These are phyloP conservation scores for Anoplophora glabripennis DNA, from an alignment of 1,140 invertebrate species.

Conservation along the genomic window DNA sequence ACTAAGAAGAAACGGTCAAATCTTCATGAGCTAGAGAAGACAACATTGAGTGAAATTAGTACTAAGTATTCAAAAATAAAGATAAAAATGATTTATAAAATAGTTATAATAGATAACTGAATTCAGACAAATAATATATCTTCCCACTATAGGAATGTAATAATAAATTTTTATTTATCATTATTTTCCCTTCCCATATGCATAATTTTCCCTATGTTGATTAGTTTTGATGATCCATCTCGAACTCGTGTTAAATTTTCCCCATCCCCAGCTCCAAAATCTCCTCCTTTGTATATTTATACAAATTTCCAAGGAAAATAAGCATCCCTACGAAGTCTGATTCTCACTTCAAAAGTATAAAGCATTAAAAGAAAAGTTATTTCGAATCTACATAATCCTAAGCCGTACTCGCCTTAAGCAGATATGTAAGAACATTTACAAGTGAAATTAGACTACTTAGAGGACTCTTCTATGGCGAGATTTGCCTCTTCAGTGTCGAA, in stretches of 20 bases:
- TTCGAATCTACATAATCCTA: constrained; percentile 45
- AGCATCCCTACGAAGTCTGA: constrained; percentile 12
- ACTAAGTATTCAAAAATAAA: no score
- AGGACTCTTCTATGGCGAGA: constrained; percentile 32
- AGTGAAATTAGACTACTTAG: constrained; percentile 43
- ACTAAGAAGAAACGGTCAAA: no score
- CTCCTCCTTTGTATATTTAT: constrained; percentile 17
- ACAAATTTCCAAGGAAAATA: constrained; percentile 22
- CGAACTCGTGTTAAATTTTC: no score
- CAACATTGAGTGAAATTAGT: no score
- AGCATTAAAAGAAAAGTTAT: constrained; percentile 48
- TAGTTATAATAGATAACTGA: no score
- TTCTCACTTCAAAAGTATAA: constrained; percentile 35
- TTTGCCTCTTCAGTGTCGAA: not conserved
- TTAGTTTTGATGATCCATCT: not conserved
- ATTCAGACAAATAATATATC: no score
- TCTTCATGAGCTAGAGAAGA: no score
- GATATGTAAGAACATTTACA: constrained; percentile 42
- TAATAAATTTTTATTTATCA: no score
- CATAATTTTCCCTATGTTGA: not conserved
- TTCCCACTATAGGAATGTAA: no score
- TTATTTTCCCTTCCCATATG: no score
- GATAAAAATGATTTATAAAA: no score
- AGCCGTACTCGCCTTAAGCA: constrained; percentile 19
- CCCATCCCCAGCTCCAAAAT: not conserved